Evolutionary conservation across 2,797 vertebrate genomes (phyloP).

Genomic region (Pygocentrus nattereri): DNA sequence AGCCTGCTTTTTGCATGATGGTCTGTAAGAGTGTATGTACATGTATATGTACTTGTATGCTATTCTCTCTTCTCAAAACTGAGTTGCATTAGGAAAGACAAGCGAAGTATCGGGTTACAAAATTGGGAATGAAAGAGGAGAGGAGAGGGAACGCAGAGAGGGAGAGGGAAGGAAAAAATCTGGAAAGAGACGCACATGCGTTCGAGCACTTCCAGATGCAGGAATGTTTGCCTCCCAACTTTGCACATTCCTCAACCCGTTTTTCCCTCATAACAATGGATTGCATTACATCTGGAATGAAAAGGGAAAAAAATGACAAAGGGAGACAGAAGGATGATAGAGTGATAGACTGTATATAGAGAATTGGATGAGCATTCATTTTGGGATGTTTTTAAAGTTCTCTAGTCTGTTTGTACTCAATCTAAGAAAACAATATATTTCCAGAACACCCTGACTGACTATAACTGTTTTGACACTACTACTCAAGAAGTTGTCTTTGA

Average conservation of each 20-base stretch:
- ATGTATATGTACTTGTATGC: background rate
- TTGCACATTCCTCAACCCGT: constrained; percentile 53
- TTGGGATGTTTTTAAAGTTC: background rate
- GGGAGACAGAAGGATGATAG: background rate
- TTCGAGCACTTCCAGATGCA: constrained; percentile 79
- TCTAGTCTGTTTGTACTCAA: background rate
- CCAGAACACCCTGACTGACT: background rate
- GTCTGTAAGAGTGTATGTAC: constrained; percentile 5
- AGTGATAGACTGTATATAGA: background rate
- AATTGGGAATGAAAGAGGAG: constrained; percentile 56
- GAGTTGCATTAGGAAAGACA: constrained; percentile 56
- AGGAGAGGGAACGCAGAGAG: constrained; percentile 40
- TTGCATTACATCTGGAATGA: constrained; percentile 66
- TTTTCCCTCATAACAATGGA: constrained; percentile 65
- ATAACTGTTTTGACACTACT: background rate
- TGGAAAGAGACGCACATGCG: constrained; percentile 61
- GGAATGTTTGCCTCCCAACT: constrained; percentile 63
- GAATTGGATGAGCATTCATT: background rate
- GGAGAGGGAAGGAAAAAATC: constrained; percentile 53
- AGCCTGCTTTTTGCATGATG: background rate
- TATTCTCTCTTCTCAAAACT: background rate
- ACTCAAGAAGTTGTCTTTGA: background rate
- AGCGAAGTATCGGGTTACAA: constrained; percentile 66
- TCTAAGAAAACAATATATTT: background rate
- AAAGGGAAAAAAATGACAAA: constrained; percentile 36